Evolutionary conservation across 1,140 invertebrate species (phyloP), one percentile per base, ranked within the genome.

Genomic region (Aphidius gifuensis): DNA sequence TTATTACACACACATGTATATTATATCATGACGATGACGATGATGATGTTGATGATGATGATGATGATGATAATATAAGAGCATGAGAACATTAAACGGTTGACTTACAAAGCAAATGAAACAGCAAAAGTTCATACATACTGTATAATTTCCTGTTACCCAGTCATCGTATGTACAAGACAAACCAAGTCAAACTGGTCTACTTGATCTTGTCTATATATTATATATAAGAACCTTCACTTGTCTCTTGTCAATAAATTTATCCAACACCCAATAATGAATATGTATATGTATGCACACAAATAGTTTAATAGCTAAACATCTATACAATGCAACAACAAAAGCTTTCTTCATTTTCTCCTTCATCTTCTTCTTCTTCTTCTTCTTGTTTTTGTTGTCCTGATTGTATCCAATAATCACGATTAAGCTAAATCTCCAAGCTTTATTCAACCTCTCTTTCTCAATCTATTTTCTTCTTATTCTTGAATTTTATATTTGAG

Each of bases 71-170:
- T 58, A 23, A 16, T 38, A 39, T 45, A 39, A 21, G 38, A 23
- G 23, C 38, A 11, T 32, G 56, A 44, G 56, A 49, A 39, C 23
- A 16, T 16, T 9, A 38, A n/a, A 39, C 21, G n/a, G 38, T 39
- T 60, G 48, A 60, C 58, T 60, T 50, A 50, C 58, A 60, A 60
- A 47, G 58, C 39, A 60, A 60, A 60, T 50, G 38, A 60, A 47
- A 32, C 39, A 44, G 38, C 48, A 43, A 60, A 60, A 47, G 23
- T 4, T 32, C 23, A 32, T 32, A 32, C 47, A 60, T 60, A 60
- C 58, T 42, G 58, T 47, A 60, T 60, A 60, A 60, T 60, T 60
- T 60, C 58, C 58, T 43, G 46, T n/a, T 42, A 50, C 9, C 16
- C n/a, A 48, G n/a, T 32, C 23, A 32, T 51, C 46, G 32, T 11